Conservation (phyloP, 2,888 invertebrate species). For the Temnothorax unifasciatus region DNA sequence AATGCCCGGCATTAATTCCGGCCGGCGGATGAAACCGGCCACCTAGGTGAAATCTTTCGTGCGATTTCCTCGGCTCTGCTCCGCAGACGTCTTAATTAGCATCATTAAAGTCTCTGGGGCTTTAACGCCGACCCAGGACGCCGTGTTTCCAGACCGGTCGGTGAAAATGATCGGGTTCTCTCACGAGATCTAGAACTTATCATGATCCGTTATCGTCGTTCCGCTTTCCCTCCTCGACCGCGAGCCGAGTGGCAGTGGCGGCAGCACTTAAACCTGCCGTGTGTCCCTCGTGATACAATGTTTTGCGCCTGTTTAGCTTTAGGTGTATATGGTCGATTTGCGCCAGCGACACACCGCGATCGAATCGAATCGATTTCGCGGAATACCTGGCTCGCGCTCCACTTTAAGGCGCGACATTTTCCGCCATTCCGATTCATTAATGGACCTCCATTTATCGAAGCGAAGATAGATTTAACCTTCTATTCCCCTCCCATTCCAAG, state of each 20-base stretch:
- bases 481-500: constrained; percentile 6
- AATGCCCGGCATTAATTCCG: neutral
- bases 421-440: constrained; percentile 58
- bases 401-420: constrained; percentile 68
- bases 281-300: neutral
- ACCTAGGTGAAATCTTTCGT: constrained; percentile 23
- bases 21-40: neutral
- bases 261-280: neutral
- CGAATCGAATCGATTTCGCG: constrained; percentile 73
- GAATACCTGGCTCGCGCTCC: constrained; percentile 66
- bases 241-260: neutral
- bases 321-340: constrained; percentile 58
- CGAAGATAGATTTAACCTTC: constrained; percentile 31
- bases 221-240: constrained; percentile 54
- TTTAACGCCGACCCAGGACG: neutral
- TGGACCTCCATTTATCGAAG: constrained; percentile 26
- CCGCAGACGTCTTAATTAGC: constrained; percentile 31
- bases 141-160: constrained; percentile 16
- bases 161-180: constrained; percentile 54
- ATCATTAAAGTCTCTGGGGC: constrained; percentile 6
- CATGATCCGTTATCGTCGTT: constrained; percentile 66
- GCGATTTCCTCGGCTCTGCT: neutral
- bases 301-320: neutral
- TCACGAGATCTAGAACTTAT: constrained; percentile 66
- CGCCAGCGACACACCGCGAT: constrained; percentile 62